phyloP scores from a whole-genome alignment of 2,113 vertebrate genomes.

The Sinosuthora webbiana region DNA sequence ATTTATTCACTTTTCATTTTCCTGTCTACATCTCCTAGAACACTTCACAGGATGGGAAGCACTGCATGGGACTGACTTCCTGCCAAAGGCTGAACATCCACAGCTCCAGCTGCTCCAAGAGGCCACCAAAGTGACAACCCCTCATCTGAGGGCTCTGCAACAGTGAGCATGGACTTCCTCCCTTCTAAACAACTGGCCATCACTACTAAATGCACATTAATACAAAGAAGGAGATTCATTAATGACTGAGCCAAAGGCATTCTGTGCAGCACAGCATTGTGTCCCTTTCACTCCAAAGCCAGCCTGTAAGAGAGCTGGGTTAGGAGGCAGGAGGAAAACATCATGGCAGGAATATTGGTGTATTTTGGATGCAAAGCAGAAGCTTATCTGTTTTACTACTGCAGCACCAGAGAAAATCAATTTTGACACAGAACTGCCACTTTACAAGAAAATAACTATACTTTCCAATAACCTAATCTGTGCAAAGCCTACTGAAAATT shows the following conservation, averaged over 20 bases:
- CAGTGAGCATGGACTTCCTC: neutral
- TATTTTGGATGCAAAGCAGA: conserved; percentile 81
- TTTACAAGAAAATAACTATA: conserved; percentile 90
- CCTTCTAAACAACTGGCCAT: neutral
- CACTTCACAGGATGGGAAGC: neutral
- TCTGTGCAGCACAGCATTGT: neutral
- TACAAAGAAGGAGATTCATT: neutral
- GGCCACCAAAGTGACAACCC: neutral
- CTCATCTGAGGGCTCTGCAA: neutral
- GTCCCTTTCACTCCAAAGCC: neutral
- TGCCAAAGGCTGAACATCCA: neutral
- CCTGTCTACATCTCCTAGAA: neutral
- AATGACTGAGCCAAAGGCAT: neutral
- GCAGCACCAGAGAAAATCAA: conserved; percentile 88
- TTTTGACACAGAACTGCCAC: conserved; percentile 88
- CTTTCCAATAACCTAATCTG: conserved; percentile 91
- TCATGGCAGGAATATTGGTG: conserved; percentile 71
- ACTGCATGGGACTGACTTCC: neutral
- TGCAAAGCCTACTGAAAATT: conserved; percentile 88
- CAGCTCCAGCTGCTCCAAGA: neutral
- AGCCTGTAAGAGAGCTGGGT: conserved; percentile 2
- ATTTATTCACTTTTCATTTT: neutral
- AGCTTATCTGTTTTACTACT: conserved; percentile 89
- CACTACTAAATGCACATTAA: neutral
- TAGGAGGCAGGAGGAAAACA: conserved; percentile 50